Evolutionary conservation across 2,113 vertebrate species (phyloP), one percentile per base, ranked within the genome.

Genomic region (Tenrec ecaudatus): DNA sequence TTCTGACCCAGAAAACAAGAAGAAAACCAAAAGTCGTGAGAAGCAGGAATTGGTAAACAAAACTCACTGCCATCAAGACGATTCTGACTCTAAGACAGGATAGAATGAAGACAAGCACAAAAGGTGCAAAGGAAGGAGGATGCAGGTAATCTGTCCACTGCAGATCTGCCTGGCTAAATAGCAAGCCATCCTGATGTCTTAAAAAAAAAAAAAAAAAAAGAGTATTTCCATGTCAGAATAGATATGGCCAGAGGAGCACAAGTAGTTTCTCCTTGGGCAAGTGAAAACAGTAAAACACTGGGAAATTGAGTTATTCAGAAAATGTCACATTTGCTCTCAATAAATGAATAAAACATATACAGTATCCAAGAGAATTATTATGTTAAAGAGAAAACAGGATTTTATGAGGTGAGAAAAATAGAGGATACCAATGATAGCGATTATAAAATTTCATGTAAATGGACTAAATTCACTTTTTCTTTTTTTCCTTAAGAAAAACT

Each of bases 401-500:
- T 73, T 84, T 85, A 66, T 90, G 85, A 84, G 86, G 78, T 82
- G 62, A 96, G 73, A 94, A 90, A 93, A 92, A 93, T 33, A 77
- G 23, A 75, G 19, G 80, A 14, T 86, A 69, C 94, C 81, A 96
- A 87, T 96, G 91, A 89, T 2, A 78, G 93, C 53, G 60, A 96
- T 94, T 93, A 91, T 62, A 89, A 95, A 81, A 92, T 92, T 92
- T 94, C 66, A 82, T 91, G 22, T 93, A 94, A 92, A 91, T 90
- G 77, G 62, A 83, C 75, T 94, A 95, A 88, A 95, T 95, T 95
- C 77, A 84, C 27, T 40, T 57, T 62, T 75, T 92, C 88, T 47
- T 47, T 53, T 53, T 53, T 53, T 53, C 12, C 47, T 53, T 53
- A 53, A 53, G 36, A 83, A 94, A 95, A 89, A 6, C 2, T 68